Evolutionary conservation across 2,113 vertebrate species (phyloP).

Genomic region (Seriola aureovittata): DNA sequence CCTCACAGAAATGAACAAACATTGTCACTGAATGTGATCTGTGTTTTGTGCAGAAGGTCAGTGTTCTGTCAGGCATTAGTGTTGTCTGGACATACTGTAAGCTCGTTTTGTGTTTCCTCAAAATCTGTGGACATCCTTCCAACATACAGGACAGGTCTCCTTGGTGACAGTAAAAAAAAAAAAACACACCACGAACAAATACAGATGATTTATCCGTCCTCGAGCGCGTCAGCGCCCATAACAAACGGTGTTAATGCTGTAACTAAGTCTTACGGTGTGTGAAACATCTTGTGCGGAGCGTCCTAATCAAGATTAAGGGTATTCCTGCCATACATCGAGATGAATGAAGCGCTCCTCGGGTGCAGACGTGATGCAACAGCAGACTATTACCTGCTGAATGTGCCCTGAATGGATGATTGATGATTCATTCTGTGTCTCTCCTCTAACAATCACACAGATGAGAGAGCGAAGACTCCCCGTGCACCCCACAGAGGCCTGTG

Average conservation of each 20-base stretch:
- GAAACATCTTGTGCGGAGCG: conserved; percentile 11
- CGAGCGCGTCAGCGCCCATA: background rate
- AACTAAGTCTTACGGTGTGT: conserved; percentile 26
- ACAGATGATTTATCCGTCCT: background rate
- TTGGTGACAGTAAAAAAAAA: background rate
- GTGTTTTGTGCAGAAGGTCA: background rate
- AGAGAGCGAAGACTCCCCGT: conserved; percentile 62
- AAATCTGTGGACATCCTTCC: background rate
- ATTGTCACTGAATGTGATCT: background rate
- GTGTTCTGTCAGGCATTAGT: background rate
- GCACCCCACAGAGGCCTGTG: conserved; percentile 59
- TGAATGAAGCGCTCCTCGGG: conserved; percentile 68
- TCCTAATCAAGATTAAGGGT: conserved; percentile 74
- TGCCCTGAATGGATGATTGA: conserved; percentile 80
- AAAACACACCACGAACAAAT: background rate
- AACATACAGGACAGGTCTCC: background rate
- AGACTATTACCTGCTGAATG: conserved; percentile 79
- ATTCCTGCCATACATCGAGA: conserved; percentile 62
- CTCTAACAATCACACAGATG: conserved; percentile 77
- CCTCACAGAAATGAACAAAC: background rate
- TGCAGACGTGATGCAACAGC: conserved; percentile 62
- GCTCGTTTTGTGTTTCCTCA: background rate
- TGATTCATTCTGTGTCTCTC: conserved; percentile 72
- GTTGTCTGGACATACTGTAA: background rate
- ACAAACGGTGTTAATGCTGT: conserved; percentile 21